A percentile compares a stretch with the other conserved stretches of the same genome.
These are phyloP conservation scores for Hyphantria cunea DNA, from an alignment of 1,140 invertebrate genomes.

Conservation along the genomic window DNA sequence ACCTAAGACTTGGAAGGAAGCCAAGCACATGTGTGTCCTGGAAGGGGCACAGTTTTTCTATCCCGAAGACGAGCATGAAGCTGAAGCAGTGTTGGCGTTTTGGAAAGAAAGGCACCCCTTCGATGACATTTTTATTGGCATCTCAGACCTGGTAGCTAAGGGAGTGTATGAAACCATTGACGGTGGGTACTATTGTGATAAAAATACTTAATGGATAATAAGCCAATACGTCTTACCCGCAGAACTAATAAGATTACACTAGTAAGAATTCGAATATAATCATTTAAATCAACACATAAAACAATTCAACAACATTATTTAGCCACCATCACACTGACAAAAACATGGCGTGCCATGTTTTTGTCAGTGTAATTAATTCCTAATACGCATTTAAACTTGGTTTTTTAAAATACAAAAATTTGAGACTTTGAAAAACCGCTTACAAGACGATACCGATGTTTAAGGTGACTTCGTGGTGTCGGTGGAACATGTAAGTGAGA, in stretches of 20 bases:
- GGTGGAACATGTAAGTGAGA: neutral
- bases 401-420: too few species aligned
- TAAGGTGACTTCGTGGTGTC: neutral
- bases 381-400: too few species aligned
- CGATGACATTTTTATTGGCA: constrained; percentile 50
- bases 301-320: too few species aligned
- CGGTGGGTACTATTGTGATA: constrained; percentile 28
- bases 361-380: too few species aligned
- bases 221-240: too few species aligned
- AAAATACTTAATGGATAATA: too few species aligned
- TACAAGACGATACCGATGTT: neutral
- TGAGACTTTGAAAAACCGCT: too few species aligned
- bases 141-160: constrained; percentile 52
- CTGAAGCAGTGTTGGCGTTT: constrained; percentile 40
- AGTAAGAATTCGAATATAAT: too few species aligned
- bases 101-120: constrained; percentile 55
- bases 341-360: too few species aligned
- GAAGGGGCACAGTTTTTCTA: constrained; percentile 65
- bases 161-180: constrained; percentile 63
- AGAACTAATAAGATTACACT: too few species aligned
- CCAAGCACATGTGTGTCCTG: constrained; percentile 46
- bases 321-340: too few species aligned
- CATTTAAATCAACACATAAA: too few species aligned
- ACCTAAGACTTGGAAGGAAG: constrained; percentile 50
- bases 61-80: constrained; percentile 54